phyloP scores from a whole-genome alignment of 2,113 vertebrate genomes.

The Pungitius pungitius region DNA sequence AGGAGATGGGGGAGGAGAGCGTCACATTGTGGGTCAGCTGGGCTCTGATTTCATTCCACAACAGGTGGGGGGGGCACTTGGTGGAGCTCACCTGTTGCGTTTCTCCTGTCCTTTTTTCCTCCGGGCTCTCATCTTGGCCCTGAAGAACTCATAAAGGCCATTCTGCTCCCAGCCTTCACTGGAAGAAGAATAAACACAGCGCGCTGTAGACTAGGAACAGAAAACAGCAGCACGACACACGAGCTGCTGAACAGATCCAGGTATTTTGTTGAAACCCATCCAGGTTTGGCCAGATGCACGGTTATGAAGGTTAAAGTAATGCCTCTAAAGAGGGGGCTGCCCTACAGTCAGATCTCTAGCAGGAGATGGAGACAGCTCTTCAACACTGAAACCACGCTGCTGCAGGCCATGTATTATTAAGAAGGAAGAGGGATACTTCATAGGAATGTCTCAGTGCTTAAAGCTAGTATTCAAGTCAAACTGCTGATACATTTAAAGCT shows the following conservation, averaged over 20 bases:
- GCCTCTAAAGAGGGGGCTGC: too few species aligned
- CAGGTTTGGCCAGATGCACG: too few species aligned
- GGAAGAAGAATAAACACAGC: constrained; percentile 53
- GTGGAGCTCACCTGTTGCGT: constrained; percentile 85
- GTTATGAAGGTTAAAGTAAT: too few species aligned
- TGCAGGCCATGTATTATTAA: too few species aligned
- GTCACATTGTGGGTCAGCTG: neutral
- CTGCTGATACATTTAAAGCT: too few species aligned
- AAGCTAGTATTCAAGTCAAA: too few species aligned
- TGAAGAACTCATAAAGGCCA: constrained; percentile 95
- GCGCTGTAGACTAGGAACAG: neutral
- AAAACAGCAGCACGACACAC: neutral
- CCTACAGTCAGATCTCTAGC: too few species aligned
- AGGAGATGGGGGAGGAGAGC: neutral
- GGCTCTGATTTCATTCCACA: neutral
- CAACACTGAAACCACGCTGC: too few species aligned
- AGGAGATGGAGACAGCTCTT: too few species aligned
- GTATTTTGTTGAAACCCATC: too few species aligned
- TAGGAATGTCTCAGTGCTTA: too few species aligned
- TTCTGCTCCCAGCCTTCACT: constrained; percentile 99
- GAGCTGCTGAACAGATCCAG: neutral
- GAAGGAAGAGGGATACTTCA: too few species aligned
- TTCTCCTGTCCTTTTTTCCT: constrained; percentile 95
- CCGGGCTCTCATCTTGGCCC: constrained; percentile 96
- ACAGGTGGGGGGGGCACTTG: neutral